These are phyloP conservation scores for Ornithoptera priamus DNA, from an alignment of 2,888 invertebrate genomes.

Conservation along the genomic window DNA sequence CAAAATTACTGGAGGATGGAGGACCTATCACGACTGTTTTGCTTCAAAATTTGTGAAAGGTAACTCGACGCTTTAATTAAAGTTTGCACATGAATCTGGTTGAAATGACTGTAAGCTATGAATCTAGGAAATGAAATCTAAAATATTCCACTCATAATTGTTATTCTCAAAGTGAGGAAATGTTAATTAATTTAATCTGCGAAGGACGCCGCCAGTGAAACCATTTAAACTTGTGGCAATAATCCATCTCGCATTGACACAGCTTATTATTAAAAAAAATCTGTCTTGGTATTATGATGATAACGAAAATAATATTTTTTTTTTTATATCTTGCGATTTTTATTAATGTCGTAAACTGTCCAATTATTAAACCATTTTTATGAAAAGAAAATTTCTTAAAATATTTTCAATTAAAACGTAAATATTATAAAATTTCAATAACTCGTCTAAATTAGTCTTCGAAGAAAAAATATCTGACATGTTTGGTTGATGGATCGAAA, in stretches of 20 bases:
- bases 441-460: constrained; percentile 49
- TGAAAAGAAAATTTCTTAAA: background rate
- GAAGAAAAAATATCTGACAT: constrained; percentile 69
- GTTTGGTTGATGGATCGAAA: constrained; percentile 64
- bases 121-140: constrained; percentile 22
- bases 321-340: constrained; percentile 4
- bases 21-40: no score
- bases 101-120: constrained; percentile 21
- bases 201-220: constrained; percentile 10
- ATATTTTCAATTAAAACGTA: no score
- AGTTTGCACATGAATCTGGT: constrained; percentile 12
- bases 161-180: constrained; percentile 20
- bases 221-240: constrained; percentile 22
- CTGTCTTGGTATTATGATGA: no score
- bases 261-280: background rate
- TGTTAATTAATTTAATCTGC: constrained; percentile 25
- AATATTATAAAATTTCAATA: no score
- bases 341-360: background rate
- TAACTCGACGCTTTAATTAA: constrained; percentile 18
- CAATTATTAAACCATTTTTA: background rate
- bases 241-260: constrained; percentile 8
- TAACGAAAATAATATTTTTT: background rate
- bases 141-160: constrained; percentile 24
- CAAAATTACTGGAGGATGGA: no score
- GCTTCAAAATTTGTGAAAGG: constrained; percentile 13